Conservation (phyloP, 2,888 invertebrate genomes). For the Teinopalpus imperialis region DNA sequence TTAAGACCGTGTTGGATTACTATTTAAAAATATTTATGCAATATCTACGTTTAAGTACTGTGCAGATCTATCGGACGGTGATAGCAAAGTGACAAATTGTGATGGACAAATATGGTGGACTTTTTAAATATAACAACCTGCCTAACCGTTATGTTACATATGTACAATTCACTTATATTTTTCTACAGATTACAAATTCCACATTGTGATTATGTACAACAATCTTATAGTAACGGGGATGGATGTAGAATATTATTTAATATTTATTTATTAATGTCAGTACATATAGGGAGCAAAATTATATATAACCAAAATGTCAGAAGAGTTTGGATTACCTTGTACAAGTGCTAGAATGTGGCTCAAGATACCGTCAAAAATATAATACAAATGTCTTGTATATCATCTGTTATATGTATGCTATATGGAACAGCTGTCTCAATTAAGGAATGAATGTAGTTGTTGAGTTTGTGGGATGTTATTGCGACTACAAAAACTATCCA, state of each 20-base stretch:
- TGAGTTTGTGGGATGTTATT: slow-evolving; percentile 17
- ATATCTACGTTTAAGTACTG: slow-evolving; percentile 42
- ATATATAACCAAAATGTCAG: slow-evolving; percentile 27
- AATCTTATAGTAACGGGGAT: slow-evolving; percentile 45
- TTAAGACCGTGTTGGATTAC: slow-evolving; percentile 47
- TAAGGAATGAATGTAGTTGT: slow-evolving; percentile 2
- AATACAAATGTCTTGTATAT: not conserved
- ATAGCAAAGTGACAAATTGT: slow-evolving; percentile 64
- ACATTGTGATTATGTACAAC: slow-evolving; percentile 61
- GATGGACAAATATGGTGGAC: slow-evolving; percentile 33
- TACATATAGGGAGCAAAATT: slow-evolving; percentile 48
- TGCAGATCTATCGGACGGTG: slow-evolving; percentile 40
- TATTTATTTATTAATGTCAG: slow-evolving; percentile 63
- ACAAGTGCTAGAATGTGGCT: slow-evolving; percentile 2
- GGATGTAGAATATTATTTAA: slow-evolving; percentile 56
- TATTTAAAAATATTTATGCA: slow-evolving; percentile 50
- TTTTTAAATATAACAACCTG: slow-evolving; percentile 38
- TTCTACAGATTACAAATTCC: slow-evolving; percentile 57
- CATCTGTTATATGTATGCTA: not conserved
- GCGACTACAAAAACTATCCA: slow-evolving; percentile 28
- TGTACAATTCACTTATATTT: slow-evolving; percentile 50
- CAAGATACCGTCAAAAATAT: not conserved
- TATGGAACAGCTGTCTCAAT: not conserved
- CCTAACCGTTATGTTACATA: slow-evolving; percentile 35
- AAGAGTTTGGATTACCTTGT: slow-evolving; percentile 15